A percentile compares a stretch with the other conserved stretches of the same genome.
These are phyloP conservation scores for Megaceryle alcyon DNA, from an alignment of 2,797 vertebrate genomes.

Conservation along the genomic window DNA sequence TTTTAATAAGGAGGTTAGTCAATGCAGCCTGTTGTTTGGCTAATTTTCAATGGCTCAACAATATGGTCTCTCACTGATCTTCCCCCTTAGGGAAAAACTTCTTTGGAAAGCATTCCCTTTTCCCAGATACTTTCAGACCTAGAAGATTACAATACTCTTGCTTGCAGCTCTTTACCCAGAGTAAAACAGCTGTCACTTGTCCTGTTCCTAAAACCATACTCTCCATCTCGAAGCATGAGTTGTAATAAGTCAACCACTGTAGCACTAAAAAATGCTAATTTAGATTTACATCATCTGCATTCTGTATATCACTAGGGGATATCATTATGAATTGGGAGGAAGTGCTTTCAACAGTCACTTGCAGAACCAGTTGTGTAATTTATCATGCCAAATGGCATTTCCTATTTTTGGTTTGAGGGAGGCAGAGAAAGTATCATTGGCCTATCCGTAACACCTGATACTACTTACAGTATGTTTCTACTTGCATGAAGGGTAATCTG, in stretches of 20 bases:
- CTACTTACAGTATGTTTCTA: not conserved
- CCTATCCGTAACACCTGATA: not conserved
- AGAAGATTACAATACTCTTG: conserved; percentile 16
- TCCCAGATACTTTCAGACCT: conserved; percentile 48
- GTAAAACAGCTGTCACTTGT: conserved; percentile 57
- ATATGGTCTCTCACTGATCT: conserved; percentile 56
- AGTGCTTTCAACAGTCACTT: conserved; percentile 53
- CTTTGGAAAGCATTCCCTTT: conserved; percentile 41
- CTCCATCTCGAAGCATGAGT: not conserved
- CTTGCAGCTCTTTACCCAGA: conserved; percentile 36
- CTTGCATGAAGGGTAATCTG: not conserved
- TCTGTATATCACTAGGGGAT: not conserved
- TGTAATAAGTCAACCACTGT: not conserved
- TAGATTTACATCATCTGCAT: conserved; percentile 15
- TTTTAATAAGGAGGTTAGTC: conserved; percentile 50
- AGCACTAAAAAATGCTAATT: not conserved
- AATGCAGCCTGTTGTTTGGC: conserved; percentile 54
- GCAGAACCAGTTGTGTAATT: conserved; percentile 29
- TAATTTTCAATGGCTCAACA: conserved; percentile 25
- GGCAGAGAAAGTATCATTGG: not conserved
- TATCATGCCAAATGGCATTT: conserved; percentile 56
- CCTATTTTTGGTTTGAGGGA: not conserved
- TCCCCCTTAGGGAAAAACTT: conserved; percentile 53
- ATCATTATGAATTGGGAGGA: conserved; percentile 13
- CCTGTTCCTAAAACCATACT: not conserved